Percentiles rank a stretch among this genome's conserved stretches.
Evolutionary conservation across 2,113 vertebrate species (phyloP).

Genomic region (Gallinago undulata): DNA sequence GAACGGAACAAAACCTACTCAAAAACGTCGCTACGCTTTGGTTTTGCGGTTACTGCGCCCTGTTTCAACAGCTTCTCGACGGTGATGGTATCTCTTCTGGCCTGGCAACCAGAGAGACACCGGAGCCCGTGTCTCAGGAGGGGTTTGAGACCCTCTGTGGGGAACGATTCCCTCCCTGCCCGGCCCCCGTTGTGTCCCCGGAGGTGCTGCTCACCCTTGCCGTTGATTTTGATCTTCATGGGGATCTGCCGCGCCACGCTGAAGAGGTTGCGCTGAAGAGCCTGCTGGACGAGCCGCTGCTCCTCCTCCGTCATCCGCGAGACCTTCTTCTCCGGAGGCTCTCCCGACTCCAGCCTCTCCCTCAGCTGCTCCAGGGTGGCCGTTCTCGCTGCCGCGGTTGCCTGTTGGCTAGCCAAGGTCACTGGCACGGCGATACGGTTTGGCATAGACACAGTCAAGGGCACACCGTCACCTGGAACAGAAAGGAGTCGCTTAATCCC

Average conservation of each 20-base stretch:
- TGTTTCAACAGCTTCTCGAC: too few species aligned
- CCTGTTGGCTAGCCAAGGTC: slow-evolving; percentile 82
- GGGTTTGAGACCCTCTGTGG: rapidly evolving
- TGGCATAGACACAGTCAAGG: slow-evolving; percentile 75
- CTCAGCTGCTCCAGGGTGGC: slow-evolving; percentile 89
- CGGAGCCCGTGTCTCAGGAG: not conserved
- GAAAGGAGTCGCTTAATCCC: not conserved
- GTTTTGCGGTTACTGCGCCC: not conserved
- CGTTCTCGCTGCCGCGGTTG: slow-evolving; percentile 72
- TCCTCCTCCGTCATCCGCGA: slow-evolving; percentile 86
- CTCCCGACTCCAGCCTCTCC: slow-evolving; percentile 86
- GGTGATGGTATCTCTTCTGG: not conserved
- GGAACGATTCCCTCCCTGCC: not conserved
- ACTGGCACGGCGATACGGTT: slow-evolving; percentile 83
- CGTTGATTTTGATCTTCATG: slow-evolving; percentile 86
- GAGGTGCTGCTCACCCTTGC: slow-evolving; percentile 79
- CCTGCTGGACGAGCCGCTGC: slow-evolving; percentile 93
- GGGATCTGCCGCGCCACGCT: slow-evolving; percentile 91
- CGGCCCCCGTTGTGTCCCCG: rapidly evolving
- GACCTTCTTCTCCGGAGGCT: slow-evolving; percentile 87
- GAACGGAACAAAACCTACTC: not conserved
- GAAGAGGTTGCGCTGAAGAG: slow-evolving; percentile 91
- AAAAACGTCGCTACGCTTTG: not conserved
- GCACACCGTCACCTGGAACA: slow-evolving; percentile 68
- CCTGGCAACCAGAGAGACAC: not conserved